Evolutionary conservation across 2,797 vertebrate species (phyloP), one percentile per base, ranked within the genome.

Genomic region (Lacerta viridis): DNA sequence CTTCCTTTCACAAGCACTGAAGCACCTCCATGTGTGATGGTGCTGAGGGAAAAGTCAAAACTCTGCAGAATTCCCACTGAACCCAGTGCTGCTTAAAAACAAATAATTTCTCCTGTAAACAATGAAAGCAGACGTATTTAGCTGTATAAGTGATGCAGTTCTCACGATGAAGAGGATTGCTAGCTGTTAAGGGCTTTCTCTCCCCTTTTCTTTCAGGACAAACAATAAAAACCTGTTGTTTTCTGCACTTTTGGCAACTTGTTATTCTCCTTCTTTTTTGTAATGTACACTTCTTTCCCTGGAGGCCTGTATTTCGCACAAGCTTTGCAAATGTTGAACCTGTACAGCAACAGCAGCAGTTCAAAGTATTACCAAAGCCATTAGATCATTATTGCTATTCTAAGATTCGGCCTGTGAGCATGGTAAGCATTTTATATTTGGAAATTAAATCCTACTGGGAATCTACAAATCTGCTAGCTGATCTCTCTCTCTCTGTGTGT

Each of bases 381-480:
- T 87, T 90, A 94, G 90, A 94, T 89, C 88, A 92, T 95, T 93
- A 93, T 81, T 13, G 23, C 84, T 93, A 83, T 93, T 97, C 94
- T 94, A 95, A 93, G 84, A 89, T 82, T 93, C 89, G 94, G 92
- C 85, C 81, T 95, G 90, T 88, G 90, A 94, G 68, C 90, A 90
- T 80, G 89, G 75, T 89, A 88, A 94, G 83, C 23, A 94, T 93
- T 95, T 95, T 96, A 95, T 96, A 96, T 96, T 96, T 96, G 95
- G 96, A 95, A 96, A 94, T 92, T 94, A 96, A 96, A 96, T 95
- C 90, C 95, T 94, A 88, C 88, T 80, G 87, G 93, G 94, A 94
- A 94, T 93, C 88, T 86, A 83, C 90, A 95, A 94, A 95, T 95
- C 90, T 96, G 93, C 82, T 93, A 46, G 93, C 91, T 43, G 23